Base-by-base conservation (phyloP, 1,140 invertebrate genomes). In the Drosophila orena region DNA sequence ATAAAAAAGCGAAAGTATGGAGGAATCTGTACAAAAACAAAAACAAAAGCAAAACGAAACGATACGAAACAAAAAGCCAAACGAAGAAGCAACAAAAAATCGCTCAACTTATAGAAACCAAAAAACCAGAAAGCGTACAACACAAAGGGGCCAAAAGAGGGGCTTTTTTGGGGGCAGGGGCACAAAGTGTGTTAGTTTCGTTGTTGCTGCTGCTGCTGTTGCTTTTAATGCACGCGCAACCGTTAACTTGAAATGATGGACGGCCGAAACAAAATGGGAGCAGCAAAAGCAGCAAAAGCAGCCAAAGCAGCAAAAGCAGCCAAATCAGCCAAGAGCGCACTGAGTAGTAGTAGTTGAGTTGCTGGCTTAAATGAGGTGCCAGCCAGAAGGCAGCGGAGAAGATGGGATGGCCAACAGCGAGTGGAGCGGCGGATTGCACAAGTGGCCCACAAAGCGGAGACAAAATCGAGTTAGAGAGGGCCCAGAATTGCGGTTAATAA, bases 41-140 rank as follows among this genome's bases (percentile, higher is more conserved):
- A 40, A 47, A n/a, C n/a, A n/a, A n/a, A n/a, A n/a, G n/a, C 44
- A 22, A 65, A 66, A 66, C 55, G 30, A 75, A 79, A 72, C 38
- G 35, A 37, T 12, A 37, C 35, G 37, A 73, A 79, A 68, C 54
- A 53, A 75, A 75, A 79, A 69, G 34, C 35, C 47, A 74, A 61
- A 14, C 56, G 53, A 79, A 78, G 43, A 77, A 53, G 59, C 61
- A 55, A 40, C 46, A 60, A 73, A 64, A 86, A 76, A 75, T 81
- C 70, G 64, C 68, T 62, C 78, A 79, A 68, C 60, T 83, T 76
- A 76, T 59, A 83, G 76, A 86, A 81, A 80, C 56, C 56, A 81
- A 85, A 77, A 85, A 85, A 78, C 47, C 81, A 85, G 77, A 85
- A 85, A 85, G 81, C 81, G 65, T 79, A 81, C 80, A 64, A 69